Evolutionary conservation across 2,888 invertebrate species (phyloP), one percentile per base, ranked within the genome.

Genomic region (Penaeus monodon): DNA sequence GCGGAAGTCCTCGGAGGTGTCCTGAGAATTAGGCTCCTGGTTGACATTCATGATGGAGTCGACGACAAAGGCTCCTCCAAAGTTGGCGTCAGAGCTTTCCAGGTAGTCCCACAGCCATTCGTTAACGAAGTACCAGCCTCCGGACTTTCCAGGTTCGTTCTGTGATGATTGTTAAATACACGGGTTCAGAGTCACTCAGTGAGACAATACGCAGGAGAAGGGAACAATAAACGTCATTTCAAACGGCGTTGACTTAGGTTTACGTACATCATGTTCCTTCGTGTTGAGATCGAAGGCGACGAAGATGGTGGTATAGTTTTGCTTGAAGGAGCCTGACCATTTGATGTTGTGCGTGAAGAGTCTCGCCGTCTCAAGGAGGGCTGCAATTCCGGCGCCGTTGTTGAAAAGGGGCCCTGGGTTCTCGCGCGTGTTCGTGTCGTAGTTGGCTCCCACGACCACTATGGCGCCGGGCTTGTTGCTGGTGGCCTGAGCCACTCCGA

Each of bases 251-350:
- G 57, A 17, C 14, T 57, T 57, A 20, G 17, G 57, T 20, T 57
- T 57, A 57, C 57, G 57, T 27, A 86, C 86, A 49, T 33, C n/a
- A 64, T 86, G 83, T 17, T 83, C 84, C 17, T 63, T 88, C 76
- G 88, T 88, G 84, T 88, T 88, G 74, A 88, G 83, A 57, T 88
- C 88, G 27, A 84, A 83, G 44, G 88, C 88, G 33, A 86, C 88
- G 76, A 88, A 88, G 64, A 88, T 68, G 22, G 86, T 86, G 14
- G 88, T 88, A 66, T 66, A 88, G 49, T 88, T 88, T 24, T 66
- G 65, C 38, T 3, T 24, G 63, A 44, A 86, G 4, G 14, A 12
- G 0, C 65, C 57, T 7, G 85, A 80, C 85, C 85, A 88, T 8
- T 33, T 49, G 8, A 29, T 38, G 74, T 81, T 83, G 80, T 79